phyloP scores from a whole-genome alignment of 2,888 invertebrate species.

The Trachelus troglodyta region DNA sequence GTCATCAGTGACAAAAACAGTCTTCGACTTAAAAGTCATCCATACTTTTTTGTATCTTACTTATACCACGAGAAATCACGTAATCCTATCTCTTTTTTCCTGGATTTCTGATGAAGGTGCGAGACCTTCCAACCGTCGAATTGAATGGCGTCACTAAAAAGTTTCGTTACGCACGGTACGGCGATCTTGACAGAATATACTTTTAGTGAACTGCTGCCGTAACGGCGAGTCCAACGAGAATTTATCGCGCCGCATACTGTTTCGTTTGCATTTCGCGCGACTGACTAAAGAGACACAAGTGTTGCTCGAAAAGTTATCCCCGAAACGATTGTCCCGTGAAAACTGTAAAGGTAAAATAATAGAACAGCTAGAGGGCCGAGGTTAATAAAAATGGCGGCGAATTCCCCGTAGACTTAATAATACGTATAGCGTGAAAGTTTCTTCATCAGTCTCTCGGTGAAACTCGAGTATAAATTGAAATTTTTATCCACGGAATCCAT shows the following conservation, averaged over 20 bases:
- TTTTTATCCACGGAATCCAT: constrained; percentile 48
- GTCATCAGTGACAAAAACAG: not conserved
- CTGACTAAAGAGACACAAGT: not conserved
- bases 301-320: not conserved
- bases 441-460: constrained; percentile 50
- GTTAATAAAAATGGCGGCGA: not conserved
- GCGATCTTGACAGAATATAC: not conserved
- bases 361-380: not conserved
- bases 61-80: not conserved
- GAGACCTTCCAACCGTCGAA: not conserved
- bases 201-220: not conserved
- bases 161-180: not conserved
- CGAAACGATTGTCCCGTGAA: not conserved
- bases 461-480: constrained; percentile 54
- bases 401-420: not conserved
- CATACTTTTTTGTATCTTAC: not conserved
- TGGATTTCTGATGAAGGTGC: not conserved
- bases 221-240: not conserved
- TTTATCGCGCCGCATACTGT: not conserved
- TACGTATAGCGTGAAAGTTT: constrained; percentile 35
- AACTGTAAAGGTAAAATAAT: not conserved
- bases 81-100: not conserved
- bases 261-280: not conserved
- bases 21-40: not conserved
- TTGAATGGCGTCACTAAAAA: not conserved